phyloP scores from a whole-genome alignment of 2,113 vertebrate genomes.

The Rhinichthys klamathensis region DNA sequence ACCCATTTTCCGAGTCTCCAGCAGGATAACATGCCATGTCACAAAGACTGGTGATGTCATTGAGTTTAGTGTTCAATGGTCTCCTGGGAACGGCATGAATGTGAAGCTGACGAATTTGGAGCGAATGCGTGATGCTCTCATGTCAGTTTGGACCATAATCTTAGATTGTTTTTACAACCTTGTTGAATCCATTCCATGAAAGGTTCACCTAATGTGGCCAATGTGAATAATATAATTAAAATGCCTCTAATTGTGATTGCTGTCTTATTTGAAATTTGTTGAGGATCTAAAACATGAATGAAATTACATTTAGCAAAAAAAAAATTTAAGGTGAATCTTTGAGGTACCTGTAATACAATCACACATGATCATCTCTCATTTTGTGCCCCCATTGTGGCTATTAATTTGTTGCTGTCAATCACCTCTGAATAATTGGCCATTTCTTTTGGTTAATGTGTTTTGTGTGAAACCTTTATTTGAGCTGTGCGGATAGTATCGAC shows the following conservation, averaged over 20 bases:
- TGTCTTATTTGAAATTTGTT: too few relatives aligned
- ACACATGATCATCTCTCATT: neutral
- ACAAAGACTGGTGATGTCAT: neutral
- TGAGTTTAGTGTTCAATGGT: neutral
- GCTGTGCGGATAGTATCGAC: constrained; percentile 17
- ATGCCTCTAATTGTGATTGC: too few relatives aligned
- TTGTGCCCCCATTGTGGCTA: neutral
- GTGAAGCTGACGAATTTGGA: neutral
- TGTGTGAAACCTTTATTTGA: constrained; percentile 29
- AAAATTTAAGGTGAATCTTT: neutral
- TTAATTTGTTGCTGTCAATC: constrained; percentile 12
- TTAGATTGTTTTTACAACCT: neutral
- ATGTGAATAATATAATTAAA: too few relatives aligned
- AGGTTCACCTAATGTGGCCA: too few relatives aligned
- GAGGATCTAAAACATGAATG: neutral
- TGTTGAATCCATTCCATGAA: neutral
- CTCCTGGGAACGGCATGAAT: neutral
- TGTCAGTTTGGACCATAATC: neutral
- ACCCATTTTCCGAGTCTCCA: neutral
- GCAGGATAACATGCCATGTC: neutral
- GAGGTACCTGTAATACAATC: neutral
- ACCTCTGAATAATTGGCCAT: constrained; percentile 9
- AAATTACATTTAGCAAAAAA: neutral
- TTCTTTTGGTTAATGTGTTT: constrained; percentile 24
- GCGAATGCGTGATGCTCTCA: neutral